These are phyloP conservation scores for Meloidogyne chitwoodi DNA, from an alignment of 1,140 invertebrate genomes.

Conservation along the genomic window DNA sequence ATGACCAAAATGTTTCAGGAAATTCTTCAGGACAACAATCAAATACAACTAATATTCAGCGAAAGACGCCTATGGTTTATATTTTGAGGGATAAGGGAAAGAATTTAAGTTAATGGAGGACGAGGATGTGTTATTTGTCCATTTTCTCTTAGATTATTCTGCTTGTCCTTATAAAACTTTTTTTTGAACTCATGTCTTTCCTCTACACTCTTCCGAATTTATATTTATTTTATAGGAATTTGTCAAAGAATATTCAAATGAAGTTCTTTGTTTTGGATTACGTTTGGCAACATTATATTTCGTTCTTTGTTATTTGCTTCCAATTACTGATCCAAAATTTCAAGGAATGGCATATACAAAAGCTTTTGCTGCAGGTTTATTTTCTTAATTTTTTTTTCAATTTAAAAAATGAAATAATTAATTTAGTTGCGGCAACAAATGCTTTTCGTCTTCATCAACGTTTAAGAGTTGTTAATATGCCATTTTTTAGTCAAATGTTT, in stretches of 20 bases:
- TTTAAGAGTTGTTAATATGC: conserved; percentile 66
- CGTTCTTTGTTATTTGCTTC: conserved; percentile 32
- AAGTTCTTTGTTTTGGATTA: conserved; percentile 20
- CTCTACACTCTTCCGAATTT: too few species aligned
- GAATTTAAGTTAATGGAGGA: too few species aligned
- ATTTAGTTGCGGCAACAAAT: conserved; percentile 78
- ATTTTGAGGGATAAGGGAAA: too few species aligned
- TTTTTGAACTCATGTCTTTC: too few species aligned
- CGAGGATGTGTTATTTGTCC: too few species aligned
- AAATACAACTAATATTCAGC: neutral
- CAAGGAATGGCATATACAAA: conserved; percentile 32
- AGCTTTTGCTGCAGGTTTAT: conserved; percentile 41
- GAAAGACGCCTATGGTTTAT: neutral
- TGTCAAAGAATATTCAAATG: conserved; percentile 24
- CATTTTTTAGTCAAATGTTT: conserved; percentile 42
- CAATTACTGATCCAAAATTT: neutral
- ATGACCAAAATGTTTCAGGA: neutral
- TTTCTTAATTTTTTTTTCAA: neutral
- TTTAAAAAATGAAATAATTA: neutral
- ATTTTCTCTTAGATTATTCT: too few species aligned
- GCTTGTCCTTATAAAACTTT: too few species aligned
- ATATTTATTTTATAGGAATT: conserved; percentile 29
- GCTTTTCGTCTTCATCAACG: conserved; percentile 87
- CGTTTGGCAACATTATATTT: conserved; percentile 42
- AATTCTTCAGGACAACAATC: conserved; percentile 12